A percentile compares a stretch with the other conserved stretches of the same genome.
Evolutionary conservation across 2,113 vertebrate genomes (phyloP).

Genomic region (Gnathonemus echidnorhynchus): DNA sequence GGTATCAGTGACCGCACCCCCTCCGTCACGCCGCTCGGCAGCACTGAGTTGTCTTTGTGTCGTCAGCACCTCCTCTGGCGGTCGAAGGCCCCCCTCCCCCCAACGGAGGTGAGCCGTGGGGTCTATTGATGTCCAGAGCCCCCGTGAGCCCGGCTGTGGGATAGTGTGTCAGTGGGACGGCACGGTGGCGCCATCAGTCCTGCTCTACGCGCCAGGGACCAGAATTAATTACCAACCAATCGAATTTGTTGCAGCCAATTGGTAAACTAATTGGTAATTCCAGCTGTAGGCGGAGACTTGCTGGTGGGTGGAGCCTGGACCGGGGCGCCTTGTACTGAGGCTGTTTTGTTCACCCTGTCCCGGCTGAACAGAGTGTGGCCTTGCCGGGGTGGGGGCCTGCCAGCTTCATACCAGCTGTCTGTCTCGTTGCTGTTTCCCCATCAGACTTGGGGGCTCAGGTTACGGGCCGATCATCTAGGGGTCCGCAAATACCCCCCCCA

Average conservation of each 20-base stretch:
- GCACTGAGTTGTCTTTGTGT: conserved; percentile 45
- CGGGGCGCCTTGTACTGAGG: conserved; percentile 56
- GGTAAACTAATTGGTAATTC: conserved; percentile 96
- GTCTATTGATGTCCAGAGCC: conserved; percentile 63
- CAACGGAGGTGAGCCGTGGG: conserved; percentile 51
- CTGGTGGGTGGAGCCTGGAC: conserved; percentile 58
- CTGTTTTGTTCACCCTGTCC: conserved; percentile 63
- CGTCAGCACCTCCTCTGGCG: conserved; percentile 65
- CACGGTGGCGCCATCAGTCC: conserved; percentile 86
- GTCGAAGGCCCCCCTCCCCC: conserved; percentile 46
- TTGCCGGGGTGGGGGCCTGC: conserved; percentile 54
- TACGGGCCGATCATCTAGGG: conserved; percentile 46
- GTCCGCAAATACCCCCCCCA: conserved; percentile 32
- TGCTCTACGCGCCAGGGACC: conserved; percentile 75
- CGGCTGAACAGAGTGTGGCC: conserved; percentile 55
- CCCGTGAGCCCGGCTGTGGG: conserved; percentile 55
- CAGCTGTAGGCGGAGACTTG: conserved; percentile 72
- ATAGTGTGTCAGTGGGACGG: conserved; percentile 89
- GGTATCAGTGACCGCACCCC: conserved; percentile 50
- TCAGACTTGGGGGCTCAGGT: conserved; percentile 55
- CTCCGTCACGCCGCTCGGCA: conserved; percentile 38
- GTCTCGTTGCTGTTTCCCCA: conserved; percentile 65
- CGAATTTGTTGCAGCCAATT: conserved; percentile 86
- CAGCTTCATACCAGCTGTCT: conserved; percentile 59
- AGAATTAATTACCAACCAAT: conserved; percentile 91